A percentile compares a stretch with the other conserved stretches of the same genome.
Conservation (phyloP, 2,888 invertebrate species). For the Ernsta delagoae region DNA sequence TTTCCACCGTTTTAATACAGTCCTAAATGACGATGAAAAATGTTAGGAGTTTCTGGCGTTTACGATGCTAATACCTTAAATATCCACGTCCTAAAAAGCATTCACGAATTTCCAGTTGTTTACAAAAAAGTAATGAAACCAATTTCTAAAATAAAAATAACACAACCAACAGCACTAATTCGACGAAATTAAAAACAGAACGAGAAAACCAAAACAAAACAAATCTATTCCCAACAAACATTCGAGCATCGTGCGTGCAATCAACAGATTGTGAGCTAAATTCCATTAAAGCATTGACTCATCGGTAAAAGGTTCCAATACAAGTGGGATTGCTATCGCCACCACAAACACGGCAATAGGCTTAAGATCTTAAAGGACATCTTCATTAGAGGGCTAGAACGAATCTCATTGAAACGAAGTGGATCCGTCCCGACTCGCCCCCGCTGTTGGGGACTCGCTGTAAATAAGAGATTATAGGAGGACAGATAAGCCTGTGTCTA, state of each 20-base stretch:
- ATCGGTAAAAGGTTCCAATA: conserved; percentile 23
- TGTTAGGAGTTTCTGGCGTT: no score
- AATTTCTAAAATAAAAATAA: neutral
- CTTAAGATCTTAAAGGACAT: conserved; percentile 36
- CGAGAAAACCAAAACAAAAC: neutral
- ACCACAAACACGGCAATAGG: conserved; percentile 35
- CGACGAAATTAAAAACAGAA: neutral
- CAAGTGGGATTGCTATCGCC: conserved; percentile 22
- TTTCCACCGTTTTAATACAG: no score
- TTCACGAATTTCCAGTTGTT: no score
- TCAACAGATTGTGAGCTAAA: conserved; percentile 24
- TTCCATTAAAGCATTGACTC: conserved; percentile 25
- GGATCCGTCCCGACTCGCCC: conserved; percentile 22
- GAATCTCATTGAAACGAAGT: conserved; percentile 32
- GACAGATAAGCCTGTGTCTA: conserved; percentile 34
- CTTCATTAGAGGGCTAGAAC: conserved; percentile 32
- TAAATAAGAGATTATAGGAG: conserved; percentile 35
- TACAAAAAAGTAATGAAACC: neutral
- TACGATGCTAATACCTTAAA: no score
- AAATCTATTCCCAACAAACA: neutral
- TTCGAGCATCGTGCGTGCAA: conserved; percentile 12
- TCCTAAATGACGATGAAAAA: no score
- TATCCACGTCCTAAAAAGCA: no score
- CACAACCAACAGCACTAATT: neutral
- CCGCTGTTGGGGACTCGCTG: conserved; percentile 19